These are phyloP conservation scores for Druon quercuslanigerum DNA, from an alignment of 1,140 invertebrate species.

Conservation along the genomic window DNA sequence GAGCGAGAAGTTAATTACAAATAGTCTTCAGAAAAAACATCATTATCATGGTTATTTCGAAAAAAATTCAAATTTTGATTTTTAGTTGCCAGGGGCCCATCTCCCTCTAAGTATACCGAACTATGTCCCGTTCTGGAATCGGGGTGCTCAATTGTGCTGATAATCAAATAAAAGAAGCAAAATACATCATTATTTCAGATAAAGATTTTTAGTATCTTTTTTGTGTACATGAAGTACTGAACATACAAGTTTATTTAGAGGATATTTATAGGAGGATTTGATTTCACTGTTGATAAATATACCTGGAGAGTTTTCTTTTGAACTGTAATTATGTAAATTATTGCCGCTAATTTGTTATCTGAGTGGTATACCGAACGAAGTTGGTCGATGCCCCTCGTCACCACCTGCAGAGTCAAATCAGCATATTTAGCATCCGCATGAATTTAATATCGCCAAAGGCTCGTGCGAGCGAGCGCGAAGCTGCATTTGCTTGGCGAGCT, in stretches of 20 bases:
- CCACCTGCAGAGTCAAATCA: conserved; percentile 36
- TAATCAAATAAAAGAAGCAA: too few relatives aligned
- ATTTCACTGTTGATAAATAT: conserved; percentile 2
- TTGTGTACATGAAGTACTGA: too few relatives aligned
- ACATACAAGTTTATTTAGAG: neutral
- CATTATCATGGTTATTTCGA: too few relatives aligned
- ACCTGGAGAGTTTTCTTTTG: neutral
- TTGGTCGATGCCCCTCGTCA: neutral
- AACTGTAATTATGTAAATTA: conserved; percentile 1
- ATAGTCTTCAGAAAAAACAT: too few relatives aligned
- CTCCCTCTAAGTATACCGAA: too few relatives aligned
- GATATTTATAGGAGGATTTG: neutral
- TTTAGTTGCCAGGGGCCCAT: too few relatives aligned
- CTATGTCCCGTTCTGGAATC: too few relatives aligned
- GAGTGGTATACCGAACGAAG: neutral
- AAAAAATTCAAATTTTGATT: too few relatives aligned
- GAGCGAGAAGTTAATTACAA: too few relatives aligned
- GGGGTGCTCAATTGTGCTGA: too few relatives aligned
- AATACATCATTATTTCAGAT: too few relatives aligned
- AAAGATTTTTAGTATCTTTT: too few relatives aligned
- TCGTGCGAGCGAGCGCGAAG: neutral
- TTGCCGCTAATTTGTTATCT: conserved; percentile 11
- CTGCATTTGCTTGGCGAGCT: conserved; percentile 23
- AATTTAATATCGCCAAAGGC: conserved; percentile 32
- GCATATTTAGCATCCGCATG: conserved; percentile 22